Conservation (phyloP, 1,140 invertebrate genomes). For the Capitella teleta region DNA sequence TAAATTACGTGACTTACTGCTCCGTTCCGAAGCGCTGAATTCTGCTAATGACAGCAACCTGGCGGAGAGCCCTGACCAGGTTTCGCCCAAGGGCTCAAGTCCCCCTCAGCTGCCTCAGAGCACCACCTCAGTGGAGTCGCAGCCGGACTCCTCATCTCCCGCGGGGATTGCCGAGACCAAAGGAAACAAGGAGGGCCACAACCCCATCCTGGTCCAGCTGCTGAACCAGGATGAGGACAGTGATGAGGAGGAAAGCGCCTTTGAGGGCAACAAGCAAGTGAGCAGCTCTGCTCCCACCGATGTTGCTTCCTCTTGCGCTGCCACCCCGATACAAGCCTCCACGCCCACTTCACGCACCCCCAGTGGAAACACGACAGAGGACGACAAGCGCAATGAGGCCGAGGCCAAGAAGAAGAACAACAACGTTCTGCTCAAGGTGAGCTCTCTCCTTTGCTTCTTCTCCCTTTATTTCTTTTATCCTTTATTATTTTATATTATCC, state of each 20-base stretch:
- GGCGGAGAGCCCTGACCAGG: too few relatives aligned
- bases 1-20: too few relatives aligned
- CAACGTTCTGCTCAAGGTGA: slow-evolving; percentile 65
- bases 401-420: slow-evolving; percentile 42
- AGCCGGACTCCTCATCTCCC: slow-evolving; percentile 22
- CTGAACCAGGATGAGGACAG: slow-evolving; percentile 66
- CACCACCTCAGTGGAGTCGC: slow-evolving; percentile 43
- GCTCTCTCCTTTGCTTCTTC: too few relatives aligned
- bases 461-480: too few relatives aligned
- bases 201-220: slow-evolving; percentile 62
- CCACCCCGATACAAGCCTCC: not conserved
- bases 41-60: too few relatives aligned
- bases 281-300: slow-evolving; percentile 8
- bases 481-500: too few relatives aligned
- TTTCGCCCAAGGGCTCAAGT: too few relatives aligned
- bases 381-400: slow-evolving; percentile 32
- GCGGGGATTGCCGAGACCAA: slow-evolving; percentile 7
- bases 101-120: slow-evolving; percentile 23
- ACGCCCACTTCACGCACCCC: slow-evolving; percentile 6
- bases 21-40: too few relatives aligned
- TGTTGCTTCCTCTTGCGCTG: not conserved
- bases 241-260: slow-evolving; percentile 45
- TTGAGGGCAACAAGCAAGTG: slow-evolving; percentile 11
- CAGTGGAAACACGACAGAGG: slow-evolving; percentile 17
- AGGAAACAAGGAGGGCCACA: slow-evolving; percentile 21